Base-by-base conservation (phyloP, 2,888 invertebrate species). In the Hypena proboscidalis region DNA sequence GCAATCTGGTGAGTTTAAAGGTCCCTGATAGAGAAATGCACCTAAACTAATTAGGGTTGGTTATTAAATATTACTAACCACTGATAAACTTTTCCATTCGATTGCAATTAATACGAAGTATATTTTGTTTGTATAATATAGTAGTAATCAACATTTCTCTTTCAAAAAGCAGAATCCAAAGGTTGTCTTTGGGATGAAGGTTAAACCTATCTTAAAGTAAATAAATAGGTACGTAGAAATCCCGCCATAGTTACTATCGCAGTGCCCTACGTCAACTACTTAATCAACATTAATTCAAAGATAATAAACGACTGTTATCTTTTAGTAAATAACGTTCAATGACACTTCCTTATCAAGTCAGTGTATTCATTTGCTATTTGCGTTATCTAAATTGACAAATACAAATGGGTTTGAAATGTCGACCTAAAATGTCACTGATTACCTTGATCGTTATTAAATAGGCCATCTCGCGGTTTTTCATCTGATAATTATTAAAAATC, bases 311-410 rank as follows among this genome's bases (percentile, higher is more conserved):
- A 45, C 40, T 39, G 44, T 67, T 67, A 70, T 69, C 64, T 53
- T 32, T 55, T 59, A 58, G 58, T 64, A 68, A 70, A 68, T 68
- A 72, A 65, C 69, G 72, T 73, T 71, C 76, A 76, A 72, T 62
- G 72, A 74, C 72, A 71, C 65, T 70, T 58, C 60, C 67, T 67
- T 76, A 78, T 78, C 76, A 58, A 40, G 53, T 58, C 49, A 55
- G 49, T 55, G 30, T 61, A 59, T 55, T 62, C 56, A 49, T 69
- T 60, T 58, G 58, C 59, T 62, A 48, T 64, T 67, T 54, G 43
- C 34, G 29, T 58, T 58, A 64, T 66, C 58, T 58, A 49, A 58
- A 57, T 43, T 37, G 49, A 61, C 58, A 58, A 51, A 53, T 48
- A 59, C 52, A 56, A 54, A 52, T 49, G 51, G 30, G 33, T 47